Evolutionary conservation across 2,113 vertebrate species (phyloP), one percentile per base, ranked within the genome.

Genomic region (Colaptes auratus): DNA sequence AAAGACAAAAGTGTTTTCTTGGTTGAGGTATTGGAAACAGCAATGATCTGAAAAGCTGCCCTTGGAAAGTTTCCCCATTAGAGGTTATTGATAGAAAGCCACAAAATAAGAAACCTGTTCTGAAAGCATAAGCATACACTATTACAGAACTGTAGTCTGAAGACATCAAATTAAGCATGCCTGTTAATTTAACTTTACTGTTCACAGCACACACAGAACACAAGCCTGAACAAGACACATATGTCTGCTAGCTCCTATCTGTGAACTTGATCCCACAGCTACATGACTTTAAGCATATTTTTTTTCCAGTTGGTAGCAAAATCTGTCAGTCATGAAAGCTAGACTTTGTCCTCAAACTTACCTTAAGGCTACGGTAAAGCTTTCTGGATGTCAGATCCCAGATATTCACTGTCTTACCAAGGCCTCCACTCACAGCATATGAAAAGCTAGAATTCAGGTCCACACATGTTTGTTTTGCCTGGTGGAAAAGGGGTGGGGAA

Each of bases 321-420:
- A 81, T 6, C 50, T 36, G 18, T 25, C 66, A 81, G 21, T 48
- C 52, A 35, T 2, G 7, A 64, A 73, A 87, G 63, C 15, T 24
- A 21, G 11, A 46, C 52, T 2, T 33, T 36, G 35, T 84, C 21
- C 42, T 50, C 67, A 76, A 71, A 61, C 76, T 95, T 97, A 99
- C 99, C 98, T 98, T 99, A 42, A 99, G 98, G 69, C 97, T 98
- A 73, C 99, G 98, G 94, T 99, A 98, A 90, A 98, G 89, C 93
- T 97, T 98, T 94, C 98, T 99, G 90, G 98, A 98, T 95, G 99
- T 99, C 97, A 99, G 97, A 98, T 99, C 99, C 99, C 99, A 99
- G 95, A 99, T 99, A 96, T 99, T 98, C 73, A 99, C 98, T 3
- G 98, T 98, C 95, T 95, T 98, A 96, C 99, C 99, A 70, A 99